Base-by-base conservation (phyloP, 1,140 invertebrate species). In the Drosophila ercepeae region DNA sequence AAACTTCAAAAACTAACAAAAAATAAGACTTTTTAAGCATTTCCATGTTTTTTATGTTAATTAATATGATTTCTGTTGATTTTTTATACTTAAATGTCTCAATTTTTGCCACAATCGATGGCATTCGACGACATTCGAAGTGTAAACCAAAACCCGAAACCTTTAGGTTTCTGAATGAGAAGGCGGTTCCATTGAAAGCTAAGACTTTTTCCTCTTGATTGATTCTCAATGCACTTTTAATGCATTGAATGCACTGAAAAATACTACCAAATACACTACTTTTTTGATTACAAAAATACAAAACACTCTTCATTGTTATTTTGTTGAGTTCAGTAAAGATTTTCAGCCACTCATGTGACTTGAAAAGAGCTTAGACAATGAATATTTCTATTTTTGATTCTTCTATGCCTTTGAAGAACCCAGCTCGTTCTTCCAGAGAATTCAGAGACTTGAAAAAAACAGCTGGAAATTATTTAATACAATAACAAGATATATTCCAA, bases 381-480 rank as follows among this genome's bases (percentile, higher is more conserved):
- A 45, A 53, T 69, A 71, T 70, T 74, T 74, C 51, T 67, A 55
- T 23, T 55, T 29, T 48, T 48, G 32, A n/a, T n/a, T n/a, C n/a
- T n/a, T n/a, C n/a, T n/a, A n/a, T n/a, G n/a, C n/a, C n/a, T n/a
- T n/a, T n/a, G n/a, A n/a, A n/a, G n/a, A n/a, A n/a, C n/a, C n/a
- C n/a, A 32, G 57, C 25, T 53, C 8, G 16, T 18, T 60, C 42
- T 77, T 82, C 34, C 70, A 21, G 18, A 45, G 78, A 82, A 83
- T 70, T 48, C 57, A 29, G 36, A 36, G 54, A 42, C 39, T 42
- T 52, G 34, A 32, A 32, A 21, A 41, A 52, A 73, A 55, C 81
- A 86, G 69, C 82, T 88, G 81, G 68, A 86, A 88, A 70, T 88
- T 65, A 88, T 88, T 77, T 74, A 54, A 84, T 75, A 51, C 42